Percentiles rank a stretch among this genome's conserved stretches.
phyloP scores from a whole-genome alignment of 2,888 invertebrate species.

The Agonopterix arenella region DNA sequence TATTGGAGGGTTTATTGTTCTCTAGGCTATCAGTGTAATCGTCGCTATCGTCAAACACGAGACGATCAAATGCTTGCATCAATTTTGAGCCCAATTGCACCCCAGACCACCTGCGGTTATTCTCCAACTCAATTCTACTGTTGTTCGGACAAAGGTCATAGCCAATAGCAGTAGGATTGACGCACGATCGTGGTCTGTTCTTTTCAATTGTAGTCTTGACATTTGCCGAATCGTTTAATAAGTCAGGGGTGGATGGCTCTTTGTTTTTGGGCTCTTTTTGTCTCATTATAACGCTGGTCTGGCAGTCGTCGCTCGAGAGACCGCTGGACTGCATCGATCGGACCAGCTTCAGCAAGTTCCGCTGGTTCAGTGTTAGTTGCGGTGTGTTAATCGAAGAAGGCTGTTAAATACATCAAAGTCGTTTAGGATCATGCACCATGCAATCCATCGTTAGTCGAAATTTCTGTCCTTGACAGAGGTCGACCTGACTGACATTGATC shows the following conservation, averaged over 20 bases:
- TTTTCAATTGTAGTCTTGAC: slow-evolving; percentile 69
- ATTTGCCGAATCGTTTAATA: slow-evolving; percentile 74
- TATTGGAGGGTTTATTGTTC: slow-evolving; percentile 69
- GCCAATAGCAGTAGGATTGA: slow-evolving; percentile 72
- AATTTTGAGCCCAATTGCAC: slow-evolving; percentile 83
- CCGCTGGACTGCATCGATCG: slow-evolving; percentile 76
- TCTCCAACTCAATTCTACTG: slow-evolving; percentile 62
- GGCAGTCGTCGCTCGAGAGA: slow-evolving; percentile 73
- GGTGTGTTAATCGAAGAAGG: slow-evolving; percentile 72
- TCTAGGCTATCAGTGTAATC: slow-evolving; percentile 87
- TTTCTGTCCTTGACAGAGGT: slow-evolving; percentile 37
- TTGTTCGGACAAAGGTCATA: slow-evolving; percentile 70
- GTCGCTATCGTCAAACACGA: slow-evolving; percentile 81
- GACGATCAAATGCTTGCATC: slow-evolving; percentile 83
- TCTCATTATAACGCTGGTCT: slow-evolving; percentile 69
- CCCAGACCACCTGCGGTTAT: slow-evolving; percentile 84
- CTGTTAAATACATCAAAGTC: slow-evolving; percentile 73
- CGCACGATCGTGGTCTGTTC: slow-evolving; percentile 82
- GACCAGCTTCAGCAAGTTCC: slow-evolving; percentile 75
- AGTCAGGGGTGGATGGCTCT: slow-evolving; percentile 76
- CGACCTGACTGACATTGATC: slow-evolving; percentile 32
- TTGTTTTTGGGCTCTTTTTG: slow-evolving; percentile 66
- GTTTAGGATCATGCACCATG: slow-evolving; percentile 71
- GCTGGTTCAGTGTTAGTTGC: slow-evolving; percentile 76
- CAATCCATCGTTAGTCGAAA: slow-evolving; percentile 44